A percentile compares a stretch with the other conserved stretches of the same genome.
Conservation (phyloP, 2,888 invertebrate genomes). For the Isoperla grammatica region DNA sequence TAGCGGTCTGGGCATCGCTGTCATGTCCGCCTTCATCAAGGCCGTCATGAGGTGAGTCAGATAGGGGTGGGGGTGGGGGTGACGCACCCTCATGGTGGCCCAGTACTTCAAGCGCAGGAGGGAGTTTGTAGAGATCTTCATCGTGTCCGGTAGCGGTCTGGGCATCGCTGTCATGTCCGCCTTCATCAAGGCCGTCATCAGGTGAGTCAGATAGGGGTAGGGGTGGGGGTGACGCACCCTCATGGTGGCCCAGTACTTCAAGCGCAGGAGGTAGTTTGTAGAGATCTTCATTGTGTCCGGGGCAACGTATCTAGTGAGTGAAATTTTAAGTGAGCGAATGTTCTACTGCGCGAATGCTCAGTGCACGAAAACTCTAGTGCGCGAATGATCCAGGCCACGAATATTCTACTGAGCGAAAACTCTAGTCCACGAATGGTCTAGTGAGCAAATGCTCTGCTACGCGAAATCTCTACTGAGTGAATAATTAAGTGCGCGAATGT, state of each 20-base stretch:
- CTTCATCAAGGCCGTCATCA: slow-evolving; percentile 70
- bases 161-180: slow-evolving; percentile 81
- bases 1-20: slow-evolving; percentile 76
- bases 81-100: slow-evolving; percentile 83
- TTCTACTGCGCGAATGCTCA: too few relatives aligned
- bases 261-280: too few relatives aligned
- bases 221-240: too few relatives aligned
- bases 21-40: slow-evolving; percentile 83
- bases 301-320: too few relatives aligned
- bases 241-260: too few relatives aligned
- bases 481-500: too few relatives aligned
- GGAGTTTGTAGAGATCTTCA: slow-evolving; percentile 83
- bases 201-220: too few relatives aligned
- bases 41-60: slow-evolving; percentile 63
- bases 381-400: too few relatives aligned
- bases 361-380: slow-evolving; percentile 88
- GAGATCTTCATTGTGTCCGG: too few relatives aligned
- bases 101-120: slow-evolving; percentile 82
- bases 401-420: too few relatives aligned
- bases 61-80: slow-evolving; percentile 78
- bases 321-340: slow-evolving; percentile 69
- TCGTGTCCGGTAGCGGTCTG: slow-evolving; percentile 78
- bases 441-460: too few relatives aligned
- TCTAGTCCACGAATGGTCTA: too few relatives aligned
- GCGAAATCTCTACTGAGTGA: slow-evolving; percentile 82